phyloP scores from a whole-genome alignment of 1,140 invertebrate species.

The Homalodisca vitripennis region DNA sequence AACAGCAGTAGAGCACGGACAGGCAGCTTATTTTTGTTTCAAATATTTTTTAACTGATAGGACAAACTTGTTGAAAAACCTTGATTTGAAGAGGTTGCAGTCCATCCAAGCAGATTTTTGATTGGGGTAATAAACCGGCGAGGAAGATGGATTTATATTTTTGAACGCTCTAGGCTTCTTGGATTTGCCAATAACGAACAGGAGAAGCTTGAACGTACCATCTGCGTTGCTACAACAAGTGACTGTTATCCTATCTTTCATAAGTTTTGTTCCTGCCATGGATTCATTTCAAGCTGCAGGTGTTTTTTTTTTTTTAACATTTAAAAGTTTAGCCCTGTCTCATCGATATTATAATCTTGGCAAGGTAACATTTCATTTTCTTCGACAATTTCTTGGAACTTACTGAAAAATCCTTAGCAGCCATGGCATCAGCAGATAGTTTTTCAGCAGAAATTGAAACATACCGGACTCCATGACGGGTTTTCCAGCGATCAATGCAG shows the following conservation, averaged over 20 bases:
- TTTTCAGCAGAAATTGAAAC: no score
- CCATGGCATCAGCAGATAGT: no score
- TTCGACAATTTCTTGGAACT: no score
- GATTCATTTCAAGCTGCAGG: not conserved
- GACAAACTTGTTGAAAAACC: not conserved
- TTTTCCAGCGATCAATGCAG: no score
- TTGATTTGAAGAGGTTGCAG: not conserved
- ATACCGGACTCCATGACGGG: no score
- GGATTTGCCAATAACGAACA: conserved; percentile 6
- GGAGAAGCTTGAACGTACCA: not conserved
- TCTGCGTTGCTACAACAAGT: no score
- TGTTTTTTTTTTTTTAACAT: not conserved
- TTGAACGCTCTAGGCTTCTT: not conserved
- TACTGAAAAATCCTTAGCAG: no score
- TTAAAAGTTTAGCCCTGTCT: not conserved
- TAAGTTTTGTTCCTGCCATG: not conserved
- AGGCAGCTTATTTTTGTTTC: not conserved
- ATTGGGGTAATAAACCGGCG: conserved; percentile 5
- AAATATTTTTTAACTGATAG: not conserved
- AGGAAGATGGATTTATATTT: conserved; percentile 7
- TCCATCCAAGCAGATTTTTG: conserved; percentile 10
- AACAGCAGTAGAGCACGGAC: no score
- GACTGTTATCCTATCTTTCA: conserved; percentile 9
- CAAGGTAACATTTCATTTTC: no score
- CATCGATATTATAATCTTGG: conserved; percentile 1